These are phyloP conservation scores for Platyscapa corneri DNA, from an alignment of 1,140 invertebrate genomes.

Conservation along the genomic window DNA sequence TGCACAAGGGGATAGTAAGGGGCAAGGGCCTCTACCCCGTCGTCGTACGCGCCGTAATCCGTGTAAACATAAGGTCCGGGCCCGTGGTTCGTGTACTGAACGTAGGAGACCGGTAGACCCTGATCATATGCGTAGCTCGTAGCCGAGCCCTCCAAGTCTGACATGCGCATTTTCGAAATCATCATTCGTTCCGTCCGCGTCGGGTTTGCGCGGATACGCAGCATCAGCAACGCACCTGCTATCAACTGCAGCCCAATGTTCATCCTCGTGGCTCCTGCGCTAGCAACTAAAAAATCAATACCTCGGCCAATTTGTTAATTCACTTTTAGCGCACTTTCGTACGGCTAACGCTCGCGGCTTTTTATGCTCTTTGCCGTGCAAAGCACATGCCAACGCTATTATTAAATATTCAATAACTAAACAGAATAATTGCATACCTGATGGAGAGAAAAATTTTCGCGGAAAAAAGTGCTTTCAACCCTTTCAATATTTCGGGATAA, in stretches of 20 bases:
- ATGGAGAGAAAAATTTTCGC: no score
- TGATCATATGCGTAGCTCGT: slow-evolving; percentile 67
- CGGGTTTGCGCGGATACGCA: background rate
- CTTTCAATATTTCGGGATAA: no score
- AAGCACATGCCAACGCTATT: no score
- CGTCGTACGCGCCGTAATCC: slow-evolving; percentile 60
- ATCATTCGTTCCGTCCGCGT: slow-evolving; percentile 58
- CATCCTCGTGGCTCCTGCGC: background rate
- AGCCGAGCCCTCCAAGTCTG: slow-evolving; percentile 66
- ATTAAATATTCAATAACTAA: no score
- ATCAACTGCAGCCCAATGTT: background rate
- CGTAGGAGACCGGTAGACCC: slow-evolving; percentile 62
- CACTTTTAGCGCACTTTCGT: no score
- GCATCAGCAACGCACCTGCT: background rate
- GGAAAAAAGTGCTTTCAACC: no score
- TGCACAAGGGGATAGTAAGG: background rate
- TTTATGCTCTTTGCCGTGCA: no score
- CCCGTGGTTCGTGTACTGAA: slow-evolving; percentile 68
- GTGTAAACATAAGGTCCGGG: slow-evolving; percentile 55
- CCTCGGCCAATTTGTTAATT: background rate
- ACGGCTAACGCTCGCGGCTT: no score
- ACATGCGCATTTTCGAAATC: slow-evolving; percentile 63
- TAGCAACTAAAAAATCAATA: background rate
- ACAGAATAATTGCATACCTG: no score
- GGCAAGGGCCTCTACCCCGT: slow-evolving; percentile 22